Evolutionary conservation across 2,113 vertebrate genomes (phyloP).

Genomic region (Python bivittatus): DNA sequence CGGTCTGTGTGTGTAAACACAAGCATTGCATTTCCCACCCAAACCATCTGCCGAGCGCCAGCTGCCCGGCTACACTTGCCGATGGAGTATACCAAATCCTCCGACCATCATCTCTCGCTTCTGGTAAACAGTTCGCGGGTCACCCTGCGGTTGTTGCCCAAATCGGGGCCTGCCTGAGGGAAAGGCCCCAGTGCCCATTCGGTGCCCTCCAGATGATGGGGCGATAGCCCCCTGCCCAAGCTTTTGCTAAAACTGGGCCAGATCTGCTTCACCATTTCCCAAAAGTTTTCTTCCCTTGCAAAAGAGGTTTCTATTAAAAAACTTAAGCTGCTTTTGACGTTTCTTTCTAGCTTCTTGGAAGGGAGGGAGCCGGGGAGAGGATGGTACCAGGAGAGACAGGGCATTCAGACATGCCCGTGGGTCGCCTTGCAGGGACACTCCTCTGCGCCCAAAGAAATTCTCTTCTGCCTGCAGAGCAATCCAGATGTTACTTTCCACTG

Average conservation of each 20-base stretch:
- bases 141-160: background rate
- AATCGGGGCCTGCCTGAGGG: background rate
- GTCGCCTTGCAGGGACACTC: too few relatives aligned
- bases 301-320: background rate
- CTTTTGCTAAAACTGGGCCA: background rate
- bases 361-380: too few relatives aligned
- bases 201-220: background rate
- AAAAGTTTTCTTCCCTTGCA: background rate
- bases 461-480: too few relatives aligned
- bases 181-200: background rate
- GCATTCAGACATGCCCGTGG: too few relatives aligned
- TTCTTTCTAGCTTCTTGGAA: background rate
- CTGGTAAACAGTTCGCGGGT: background rate
- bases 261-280: background rate
- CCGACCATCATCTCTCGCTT: background rate
- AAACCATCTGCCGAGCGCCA: background rate
- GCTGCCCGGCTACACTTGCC: background rate
- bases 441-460: too few relatives aligned
- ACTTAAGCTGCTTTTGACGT: background rate
- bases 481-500: too few relatives aligned
- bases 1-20: background rate
- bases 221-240: background rate
- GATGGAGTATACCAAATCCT: background rate
- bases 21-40: background rate
- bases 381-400: too few relatives aligned